A percentile compares a stretch with the other conserved stretches of the same genome.
Evolutionary conservation across 1,140 invertebrate species (phyloP).

Genomic region (Drosophila truncata): DNA sequence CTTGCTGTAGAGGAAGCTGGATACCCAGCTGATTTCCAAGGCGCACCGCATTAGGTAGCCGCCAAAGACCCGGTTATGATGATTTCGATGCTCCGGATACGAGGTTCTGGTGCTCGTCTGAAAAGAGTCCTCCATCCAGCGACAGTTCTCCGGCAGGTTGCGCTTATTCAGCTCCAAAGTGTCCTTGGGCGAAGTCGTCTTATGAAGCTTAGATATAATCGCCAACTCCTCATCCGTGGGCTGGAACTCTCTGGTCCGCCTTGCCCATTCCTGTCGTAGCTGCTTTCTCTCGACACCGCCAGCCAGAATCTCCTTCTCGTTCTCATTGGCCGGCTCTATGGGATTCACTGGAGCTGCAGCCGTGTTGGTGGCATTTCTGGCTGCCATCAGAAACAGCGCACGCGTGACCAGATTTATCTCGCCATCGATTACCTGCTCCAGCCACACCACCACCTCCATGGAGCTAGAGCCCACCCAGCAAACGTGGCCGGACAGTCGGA

Average conservation of each 20-base stretch:
- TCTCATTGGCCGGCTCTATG: constrained; percentile 87
- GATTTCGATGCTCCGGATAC: constrained; percentile 87
- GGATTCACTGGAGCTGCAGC: constrained; percentile 89
- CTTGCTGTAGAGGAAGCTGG: constrained; percentile 88
- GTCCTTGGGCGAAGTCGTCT: constrained; percentile 87
- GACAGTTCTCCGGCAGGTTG: constrained; percentile 86
- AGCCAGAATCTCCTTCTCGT: constrained; percentile 88
- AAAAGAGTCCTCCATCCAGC: constrained; percentile 88
- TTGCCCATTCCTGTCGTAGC: constrained; percentile 80
- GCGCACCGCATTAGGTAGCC: constrained; percentile 93
- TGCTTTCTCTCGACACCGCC: constrained; percentile 88
- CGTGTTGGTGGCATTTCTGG: constrained; percentile 89
- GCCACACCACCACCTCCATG: constrained; percentile 90
- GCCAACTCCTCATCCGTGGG: background rate
- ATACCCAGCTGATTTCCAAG: constrained; percentile 90
- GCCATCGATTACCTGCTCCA: constrained; percentile 89
- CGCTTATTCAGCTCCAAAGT: constrained; percentile 86
- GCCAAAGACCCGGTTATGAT: constrained; percentile 94
- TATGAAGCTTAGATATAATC: constrained; percentile 86
- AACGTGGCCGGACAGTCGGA: constrained; percentile 91
- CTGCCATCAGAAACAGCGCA: constrained; percentile 91
- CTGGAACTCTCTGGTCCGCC: background rate
- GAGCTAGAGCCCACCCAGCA: constrained; percentile 91
- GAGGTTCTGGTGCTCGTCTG: constrained; percentile 70
- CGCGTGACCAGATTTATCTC: constrained; percentile 88